These are phyloP conservation scores for Scaptodrosophila lebanonensis DNA, from an alignment of 1,140 invertebrate species.

Conservation along the genomic window DNA sequence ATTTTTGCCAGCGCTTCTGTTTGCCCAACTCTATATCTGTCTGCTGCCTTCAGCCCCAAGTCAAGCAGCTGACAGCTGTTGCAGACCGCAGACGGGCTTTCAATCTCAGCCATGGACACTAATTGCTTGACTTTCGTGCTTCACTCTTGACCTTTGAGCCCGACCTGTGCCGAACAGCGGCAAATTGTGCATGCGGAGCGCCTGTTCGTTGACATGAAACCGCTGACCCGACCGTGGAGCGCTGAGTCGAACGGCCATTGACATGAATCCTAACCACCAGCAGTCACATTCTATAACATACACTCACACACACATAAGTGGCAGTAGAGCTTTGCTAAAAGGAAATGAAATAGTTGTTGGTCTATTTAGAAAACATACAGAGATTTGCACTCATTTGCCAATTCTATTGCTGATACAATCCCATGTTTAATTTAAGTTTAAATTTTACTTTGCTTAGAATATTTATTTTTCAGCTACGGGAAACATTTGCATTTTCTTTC, in stretches of 20 bases:
- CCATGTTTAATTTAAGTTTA: no score
- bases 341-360: constrained; percentile 40
- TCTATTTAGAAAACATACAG: no score
- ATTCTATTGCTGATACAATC: no score
- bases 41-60: no score
- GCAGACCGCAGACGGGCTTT: constrained; percentile 22
- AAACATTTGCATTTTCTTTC: no score
- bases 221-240: constrained; percentile 17
- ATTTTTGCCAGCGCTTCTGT: background rate
- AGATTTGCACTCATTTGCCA: no score
- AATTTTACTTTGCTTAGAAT: no score
- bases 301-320: no score
- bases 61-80: no score
- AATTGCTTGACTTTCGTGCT: constrained; percentile 66
- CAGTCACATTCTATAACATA: no score
- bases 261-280: constrained; percentile 71
- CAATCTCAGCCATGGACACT: constrained; percentile 47
- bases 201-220: constrained; percentile 9
- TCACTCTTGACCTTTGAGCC: constrained; percentile 57
- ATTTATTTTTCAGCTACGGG: no score
- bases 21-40: constrained; percentile 17
- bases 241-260: constrained; percentile 45
- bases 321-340: no score
- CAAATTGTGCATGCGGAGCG: constrained; percentile 53
- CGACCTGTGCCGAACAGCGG: constrained; percentile 11